Evolutionary conservation across 2,888 invertebrate species (phyloP).

Genomic region (Drosophila birchii): DNA sequence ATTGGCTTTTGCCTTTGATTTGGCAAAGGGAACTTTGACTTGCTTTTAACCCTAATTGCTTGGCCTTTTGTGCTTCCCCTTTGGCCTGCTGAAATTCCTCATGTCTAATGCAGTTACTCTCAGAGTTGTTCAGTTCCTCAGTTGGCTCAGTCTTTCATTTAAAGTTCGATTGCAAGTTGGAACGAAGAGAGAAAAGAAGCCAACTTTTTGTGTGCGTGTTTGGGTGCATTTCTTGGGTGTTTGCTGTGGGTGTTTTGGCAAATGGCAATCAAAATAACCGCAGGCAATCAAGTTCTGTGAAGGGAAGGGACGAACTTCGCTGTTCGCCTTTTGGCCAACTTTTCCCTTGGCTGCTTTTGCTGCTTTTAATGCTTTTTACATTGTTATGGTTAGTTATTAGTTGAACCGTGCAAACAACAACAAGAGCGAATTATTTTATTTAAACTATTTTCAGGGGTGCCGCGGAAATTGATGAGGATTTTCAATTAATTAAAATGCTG

Average conservation of each 20-base stretch:
- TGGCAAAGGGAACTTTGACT: constrained; percentile 10
- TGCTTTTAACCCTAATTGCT: constrained; percentile 27
- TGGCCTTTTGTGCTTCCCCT: constrained; percentile 5
- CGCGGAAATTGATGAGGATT: neutral
- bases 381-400: constrained; percentile 62
- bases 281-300: constrained; percentile 63
- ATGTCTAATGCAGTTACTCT: constrained; percentile 43
- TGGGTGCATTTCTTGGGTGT: constrained; percentile 42
- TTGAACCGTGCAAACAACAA: constrained; percentile 44
- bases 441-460: constrained; percentile 9
- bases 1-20: constrained; percentile 10
- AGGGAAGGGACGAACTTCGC: constrained; percentile 18
- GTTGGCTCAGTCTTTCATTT: constrained; percentile 53
- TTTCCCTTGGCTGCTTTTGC: constrained; percentile 32
- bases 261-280: constrained; percentile 72
- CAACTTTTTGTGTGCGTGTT: constrained; percentile 45
- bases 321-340: constrained; percentile 43
- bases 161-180: constrained; percentile 56
- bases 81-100: constrained; percentile 8
- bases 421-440: constrained; percentile 41
- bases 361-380: constrained; percentile 39
- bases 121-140: constrained; percentile 16
- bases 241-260: constrained; percentile 45
- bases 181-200: constrained; percentile 22
- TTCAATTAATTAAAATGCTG: neutral